phyloP scores from a whole-genome alignment of 2,113 vertebrate species.

The Rhizomys pruinosus region DNA sequence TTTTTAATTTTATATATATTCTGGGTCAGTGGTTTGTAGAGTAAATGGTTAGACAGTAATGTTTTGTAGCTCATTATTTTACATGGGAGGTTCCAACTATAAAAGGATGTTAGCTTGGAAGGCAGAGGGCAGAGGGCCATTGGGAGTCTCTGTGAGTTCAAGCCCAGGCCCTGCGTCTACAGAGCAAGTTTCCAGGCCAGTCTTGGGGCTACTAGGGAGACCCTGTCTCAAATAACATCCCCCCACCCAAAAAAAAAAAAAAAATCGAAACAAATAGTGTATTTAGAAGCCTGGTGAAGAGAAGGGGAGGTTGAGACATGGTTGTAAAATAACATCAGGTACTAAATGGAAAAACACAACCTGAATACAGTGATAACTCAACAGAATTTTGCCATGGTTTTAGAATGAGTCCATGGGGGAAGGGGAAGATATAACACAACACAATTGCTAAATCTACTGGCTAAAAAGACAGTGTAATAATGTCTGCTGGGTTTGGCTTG shows the following conservation, averaged over 20 bases:
- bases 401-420: not conserved
- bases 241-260: too few species aligned
- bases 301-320: not conserved
- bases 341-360: not conserved
- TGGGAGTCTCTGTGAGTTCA: too few species aligned
- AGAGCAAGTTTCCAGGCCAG: too few species aligned
- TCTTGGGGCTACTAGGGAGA: too few species aligned
- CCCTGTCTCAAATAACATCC: too few species aligned
- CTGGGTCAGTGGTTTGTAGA: not conserved
- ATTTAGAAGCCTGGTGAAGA: not conserved
- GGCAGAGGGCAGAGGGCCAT: too few species aligned
- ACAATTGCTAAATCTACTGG: not conserved
- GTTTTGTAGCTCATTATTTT: slow-evolving; percentile 1
- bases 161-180: too few species aligned
- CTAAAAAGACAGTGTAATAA: not conserved
- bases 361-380: not conserved
- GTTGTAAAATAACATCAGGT: not conserved
- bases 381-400: not conserved
- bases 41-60: too few species aligned
- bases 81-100: not conserved
- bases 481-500: not conserved
- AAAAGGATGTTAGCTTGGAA: too few species aligned
- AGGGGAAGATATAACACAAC: too few species aligned
- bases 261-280: too few species aligned
- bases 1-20: too few species aligned